phyloP scores from a whole-genome alignment of 1,140 invertebrate species.

The Magallana gigas region DNA sequence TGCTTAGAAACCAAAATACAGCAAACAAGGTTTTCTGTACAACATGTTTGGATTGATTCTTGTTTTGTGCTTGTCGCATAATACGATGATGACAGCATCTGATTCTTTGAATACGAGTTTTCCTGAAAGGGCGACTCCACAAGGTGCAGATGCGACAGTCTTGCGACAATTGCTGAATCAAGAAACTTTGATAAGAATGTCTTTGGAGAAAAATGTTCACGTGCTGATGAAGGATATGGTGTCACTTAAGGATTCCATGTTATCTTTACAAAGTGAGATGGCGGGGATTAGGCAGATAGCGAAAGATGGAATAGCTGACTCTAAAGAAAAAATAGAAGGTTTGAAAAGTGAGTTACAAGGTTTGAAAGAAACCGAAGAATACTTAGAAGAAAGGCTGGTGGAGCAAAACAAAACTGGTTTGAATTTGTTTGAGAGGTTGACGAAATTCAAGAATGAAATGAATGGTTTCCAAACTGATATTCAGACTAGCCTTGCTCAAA shows the following conservation, averaged over 20 bases:
- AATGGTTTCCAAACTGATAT: background rate
- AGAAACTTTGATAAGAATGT: conserved; percentile 29
- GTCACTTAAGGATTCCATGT: background rate
- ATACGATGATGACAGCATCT: too few relatives aligned
- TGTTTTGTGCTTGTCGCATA: too few relatives aligned
- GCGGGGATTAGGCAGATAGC: background rate
- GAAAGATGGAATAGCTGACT: background rate
- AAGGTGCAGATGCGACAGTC: background rate
- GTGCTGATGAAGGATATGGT: conserved; percentile 20
- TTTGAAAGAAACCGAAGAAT: background rate
- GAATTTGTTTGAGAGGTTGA: background rate
- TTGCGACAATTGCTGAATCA: conserved; percentile 12
- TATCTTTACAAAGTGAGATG: conserved; percentile 12
- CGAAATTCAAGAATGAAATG: background rate
- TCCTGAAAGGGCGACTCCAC: background rate
- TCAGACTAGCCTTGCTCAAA: background rate
- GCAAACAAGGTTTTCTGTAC: too few relatives aligned
- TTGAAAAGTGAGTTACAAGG: background rate
- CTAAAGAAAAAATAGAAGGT: background rate
- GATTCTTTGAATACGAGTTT: too few relatives aligned
- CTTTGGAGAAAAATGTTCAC: background rate
- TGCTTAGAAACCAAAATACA: too few relatives aligned
- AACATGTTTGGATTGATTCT: too few relatives aligned
- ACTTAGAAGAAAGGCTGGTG: background rate
- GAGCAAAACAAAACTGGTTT: background rate